Conservation (phyloP, 2,888 invertebrate species). For the Lasioglossum malachurum region DNA sequence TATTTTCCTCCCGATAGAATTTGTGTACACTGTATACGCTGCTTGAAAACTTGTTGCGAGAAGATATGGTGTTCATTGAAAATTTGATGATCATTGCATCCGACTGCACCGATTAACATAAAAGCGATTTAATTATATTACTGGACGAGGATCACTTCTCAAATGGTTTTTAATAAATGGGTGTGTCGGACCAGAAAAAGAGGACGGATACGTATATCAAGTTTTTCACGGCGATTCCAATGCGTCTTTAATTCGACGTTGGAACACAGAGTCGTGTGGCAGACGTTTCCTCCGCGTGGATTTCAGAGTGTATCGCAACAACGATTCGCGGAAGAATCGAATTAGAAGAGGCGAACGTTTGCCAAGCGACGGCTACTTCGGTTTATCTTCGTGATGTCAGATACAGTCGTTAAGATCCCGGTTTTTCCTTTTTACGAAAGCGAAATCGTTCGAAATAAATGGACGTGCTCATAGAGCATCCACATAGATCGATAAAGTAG, state of each 20-base stretch:
- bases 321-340: conserved; percentile 62
- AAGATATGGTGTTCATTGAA: neutral
- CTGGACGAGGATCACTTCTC: neutral
- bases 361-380: conserved; percentile 34
- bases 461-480: neutral
- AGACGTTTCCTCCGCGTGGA: conserved; percentile 32
- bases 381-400: conserved; percentile 39
- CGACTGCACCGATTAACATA: neutral
- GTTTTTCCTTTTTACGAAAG: neutral
- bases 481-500: neutral
- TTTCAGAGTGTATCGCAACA: conserved; percentile 38
- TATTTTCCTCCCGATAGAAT: neutral
- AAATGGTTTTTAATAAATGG: neutral
- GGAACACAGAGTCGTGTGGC: conserved; percentile 11
- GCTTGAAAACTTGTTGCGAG: neutral
- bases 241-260: neutral
- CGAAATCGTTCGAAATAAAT: neutral
- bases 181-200: neutral
- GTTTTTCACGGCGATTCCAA: neutral
- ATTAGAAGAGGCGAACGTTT: conserved; percentile 43
- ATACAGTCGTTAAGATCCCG: neutral
- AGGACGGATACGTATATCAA: neutral
- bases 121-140: neutral
- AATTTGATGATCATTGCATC: neutral
- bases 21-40: neutral